Percentiles rank a stretch among this genome's conserved stretches.
Evolutionary conservation across 2,888 invertebrate genomes (phyloP).

Genomic region (Limenitis camilla): DNA sequence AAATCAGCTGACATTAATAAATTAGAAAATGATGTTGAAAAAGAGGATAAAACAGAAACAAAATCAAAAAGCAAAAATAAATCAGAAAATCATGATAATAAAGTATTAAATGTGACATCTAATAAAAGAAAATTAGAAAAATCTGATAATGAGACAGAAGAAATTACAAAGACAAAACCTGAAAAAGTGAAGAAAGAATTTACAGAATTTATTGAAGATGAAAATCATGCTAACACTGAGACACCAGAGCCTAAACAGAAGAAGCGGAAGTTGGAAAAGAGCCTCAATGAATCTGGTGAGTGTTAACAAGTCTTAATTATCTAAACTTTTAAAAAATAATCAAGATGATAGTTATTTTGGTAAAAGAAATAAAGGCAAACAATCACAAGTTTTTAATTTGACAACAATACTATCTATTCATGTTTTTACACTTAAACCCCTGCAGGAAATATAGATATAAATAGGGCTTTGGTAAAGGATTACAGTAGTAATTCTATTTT

Average conservation of each 20-base stretch:
- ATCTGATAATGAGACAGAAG: constrained; percentile 8
- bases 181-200: constrained; percentile 31
- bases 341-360: too few species aligned
- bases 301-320: background rate
- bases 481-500: too few species aligned
- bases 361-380: too few species aligned
- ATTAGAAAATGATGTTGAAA: background rate
- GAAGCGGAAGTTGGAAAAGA: constrained; percentile 41
- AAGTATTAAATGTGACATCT: constrained; percentile 1
- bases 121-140: constrained; percentile 16
- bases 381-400: too few species aligned
- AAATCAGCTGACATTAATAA: background rate
- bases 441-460: too few species aligned
- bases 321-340: background rate
- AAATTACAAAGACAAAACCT: constrained; percentile 5
- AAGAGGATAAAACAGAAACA: background rate
- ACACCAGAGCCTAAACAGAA: constrained; percentile 26
- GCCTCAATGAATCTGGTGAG: constrained; percentile 59
- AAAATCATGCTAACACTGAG: constrained; percentile 13
- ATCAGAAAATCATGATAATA: constrained; percentile 7
- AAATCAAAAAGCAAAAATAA: constrained; percentile 4
- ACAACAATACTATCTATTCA: too few species aligned
- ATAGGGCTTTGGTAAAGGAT: too few species aligned
- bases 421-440: too few species aligned
- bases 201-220: constrained; percentile 43